These are phyloP conservation scores for Penelope pileata DNA, from an alignment of 2,113 vertebrate genomes.

Conservation along the genomic window DNA sequence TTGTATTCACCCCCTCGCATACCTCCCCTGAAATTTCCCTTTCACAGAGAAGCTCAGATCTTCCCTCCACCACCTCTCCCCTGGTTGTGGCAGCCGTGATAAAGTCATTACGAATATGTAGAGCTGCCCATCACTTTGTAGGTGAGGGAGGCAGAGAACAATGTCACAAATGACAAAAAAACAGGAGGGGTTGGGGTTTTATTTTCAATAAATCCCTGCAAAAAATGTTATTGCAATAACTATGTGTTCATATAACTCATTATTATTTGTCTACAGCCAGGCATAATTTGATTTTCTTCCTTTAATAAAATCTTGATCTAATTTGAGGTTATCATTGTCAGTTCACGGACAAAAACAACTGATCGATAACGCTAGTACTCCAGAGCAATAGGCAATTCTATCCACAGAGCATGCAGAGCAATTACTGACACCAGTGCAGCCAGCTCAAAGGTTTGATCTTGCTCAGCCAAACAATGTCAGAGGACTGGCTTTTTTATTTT, in stretches of 20 bases:
- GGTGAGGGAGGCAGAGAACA: background rate
- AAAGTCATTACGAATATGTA: background rate
- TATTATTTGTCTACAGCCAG: slow-evolving; percentile 25
- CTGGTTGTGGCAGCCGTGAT: background rate
- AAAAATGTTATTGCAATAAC: background rate
- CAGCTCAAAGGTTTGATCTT: slow-evolving; percentile 9
- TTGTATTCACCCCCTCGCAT: background rate
- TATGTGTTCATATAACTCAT: background rate
- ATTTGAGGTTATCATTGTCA: slow-evolving; percentile 47
- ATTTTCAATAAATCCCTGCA: background rate
- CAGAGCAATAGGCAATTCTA: slow-evolving; percentile 18
- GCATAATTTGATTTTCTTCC: slow-evolving; percentile 35
- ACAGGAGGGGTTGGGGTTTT: background rate
- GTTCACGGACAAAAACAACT: background rate
- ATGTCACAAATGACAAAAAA: background rate
- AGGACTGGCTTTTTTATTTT: background rate
- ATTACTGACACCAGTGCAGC: background rate
- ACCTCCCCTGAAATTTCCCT: background rate
- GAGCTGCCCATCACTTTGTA: background rate
- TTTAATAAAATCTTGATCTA: slow-evolving; percentile 61
- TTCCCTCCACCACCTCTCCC: background rate
- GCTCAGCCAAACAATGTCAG: background rate
- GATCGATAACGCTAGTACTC: slow-evolving; percentile 3
- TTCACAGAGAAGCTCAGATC: background rate
- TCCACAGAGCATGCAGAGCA: slow-evolving; percentile 12